phyloP scores from a whole-genome alignment of 2,113 vertebrate genomes.

The Macroglossus sobrinus region DNA sequence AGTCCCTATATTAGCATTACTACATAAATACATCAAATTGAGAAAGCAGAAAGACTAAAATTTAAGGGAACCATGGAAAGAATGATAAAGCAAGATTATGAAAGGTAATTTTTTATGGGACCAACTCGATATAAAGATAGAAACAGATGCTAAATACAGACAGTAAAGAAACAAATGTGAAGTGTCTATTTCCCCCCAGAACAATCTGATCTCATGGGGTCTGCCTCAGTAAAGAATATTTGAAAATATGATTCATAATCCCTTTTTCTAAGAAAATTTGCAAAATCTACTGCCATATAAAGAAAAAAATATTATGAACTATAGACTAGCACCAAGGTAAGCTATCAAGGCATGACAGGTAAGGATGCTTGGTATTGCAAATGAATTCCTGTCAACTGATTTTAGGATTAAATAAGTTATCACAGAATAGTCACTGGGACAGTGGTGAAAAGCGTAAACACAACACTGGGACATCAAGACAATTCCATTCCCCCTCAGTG shows the following conservation, averaged over 20 bases:
- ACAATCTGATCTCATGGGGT: neutral
- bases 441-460: neutral
- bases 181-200: neutral
- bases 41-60: neutral
- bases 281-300: neutral
- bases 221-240: neutral
- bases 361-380: neutral
- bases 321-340: neutral
- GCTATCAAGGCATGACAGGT: fast-evolving
- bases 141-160: neutral
- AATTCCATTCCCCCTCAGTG: fast-evolving
- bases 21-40: neutral
- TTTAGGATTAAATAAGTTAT: neutral
- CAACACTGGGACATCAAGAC: neutral
- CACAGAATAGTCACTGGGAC: neutral
- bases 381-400: neutral
- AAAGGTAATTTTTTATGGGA: neutral
- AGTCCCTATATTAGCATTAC: neutral
- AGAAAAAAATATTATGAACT: neutral
- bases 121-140: neutral
- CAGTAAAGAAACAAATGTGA: neutral
- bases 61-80: neutral
- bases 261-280: neutral
- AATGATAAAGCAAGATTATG: neutral
- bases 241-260: neutral